Evolutionary conservation across 1,140 invertebrate genomes (phyloP).

Genomic region (Homarus americanus): DNA sequence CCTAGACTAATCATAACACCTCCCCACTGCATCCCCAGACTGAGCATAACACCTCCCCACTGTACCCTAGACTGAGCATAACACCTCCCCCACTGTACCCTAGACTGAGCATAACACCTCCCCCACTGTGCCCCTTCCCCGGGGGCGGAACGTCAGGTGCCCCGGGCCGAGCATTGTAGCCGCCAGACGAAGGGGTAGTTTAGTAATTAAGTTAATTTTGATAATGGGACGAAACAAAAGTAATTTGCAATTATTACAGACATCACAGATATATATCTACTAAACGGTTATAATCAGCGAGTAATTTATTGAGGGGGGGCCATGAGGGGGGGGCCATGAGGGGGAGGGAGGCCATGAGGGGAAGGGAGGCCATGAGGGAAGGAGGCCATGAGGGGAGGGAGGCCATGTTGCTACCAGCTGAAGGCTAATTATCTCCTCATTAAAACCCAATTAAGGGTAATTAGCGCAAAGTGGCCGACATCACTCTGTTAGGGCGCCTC

Average conservation of each 20-base stretch:
- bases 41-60: too few relatives aligned
- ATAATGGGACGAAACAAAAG: not conserved
- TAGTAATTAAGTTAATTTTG: slow-evolving; percentile 7
- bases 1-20: too few relatives aligned
- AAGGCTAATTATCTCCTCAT: not conserved
- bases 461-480: not conserved
- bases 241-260: not conserved
- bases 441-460: not conserved
- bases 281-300: not conserved
- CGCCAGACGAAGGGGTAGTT: too few relatives aligned
- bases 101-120: too few relatives aligned
- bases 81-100: too few relatives aligned
- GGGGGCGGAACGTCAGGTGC: too few relatives aligned
- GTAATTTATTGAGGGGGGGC: too few relatives aligned
- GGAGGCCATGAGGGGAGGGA: not conserved
- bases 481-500: not conserved
- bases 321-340: too few relatives aligned
- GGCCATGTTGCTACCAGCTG: not conserved
- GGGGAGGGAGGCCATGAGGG: not conserved
- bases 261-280: not conserved
- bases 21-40: too few relatives aligned
- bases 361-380: not conserved
- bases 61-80: too few relatives aligned
- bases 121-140: too few relatives aligned
- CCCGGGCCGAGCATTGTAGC: too few relatives aligned